Base-by-base conservation (phyloP, 2,797 vertebrate genomes). In the Micrastur ruficollis region DNA sequence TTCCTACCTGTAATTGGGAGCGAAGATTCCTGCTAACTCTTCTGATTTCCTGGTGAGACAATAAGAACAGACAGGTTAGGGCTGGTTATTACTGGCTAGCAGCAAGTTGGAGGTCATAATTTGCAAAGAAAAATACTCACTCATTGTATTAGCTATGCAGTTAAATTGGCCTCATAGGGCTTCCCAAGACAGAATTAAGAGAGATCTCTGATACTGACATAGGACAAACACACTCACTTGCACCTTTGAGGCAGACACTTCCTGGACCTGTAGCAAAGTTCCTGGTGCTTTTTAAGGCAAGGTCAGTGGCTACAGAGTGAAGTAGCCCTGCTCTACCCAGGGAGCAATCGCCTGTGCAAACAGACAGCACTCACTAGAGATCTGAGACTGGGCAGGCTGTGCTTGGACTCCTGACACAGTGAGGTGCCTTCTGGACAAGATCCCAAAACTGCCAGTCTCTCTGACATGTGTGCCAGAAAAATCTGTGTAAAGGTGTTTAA, bases 1-100 rank as follows among this genome's bases (percentile, higher is more conserved):
- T 94, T 94, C 49, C 78, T 92, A 80, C 78, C 40, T 29, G 52
- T 90, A 89, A 96, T 87, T 50, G 61, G 67, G 44, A 82, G n/a
- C 61, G 74, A 92, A 80, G 80, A 89, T 90, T 81, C 73, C 67
- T 73, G 70, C 44, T 87, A 92, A 95, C 75, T 49, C 67, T 63
- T 81, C 74, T 46, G 32, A 21, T 93, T 90, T 94, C 87, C 79
- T 19, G 44, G 56, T 83, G 75, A 86, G 84, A 74, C 42, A 71
- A 1, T 47, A 68, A 65, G 44, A 82, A 12, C 29, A 83, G 89
- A 78, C 61, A 80, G 81, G 91, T 88, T 71, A 25, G 52, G 85
- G 22, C 92, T 90, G 61, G 80, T 89, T 96, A 59, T 72, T 87
- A 53, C 62, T 62, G 81, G 44, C 68, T 83, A 46, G n/a, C 47